Evolutionary conservation across 2,888 invertebrate genomes (phyloP).

Genomic region (Lepetodrilus schrolli): DNA sequence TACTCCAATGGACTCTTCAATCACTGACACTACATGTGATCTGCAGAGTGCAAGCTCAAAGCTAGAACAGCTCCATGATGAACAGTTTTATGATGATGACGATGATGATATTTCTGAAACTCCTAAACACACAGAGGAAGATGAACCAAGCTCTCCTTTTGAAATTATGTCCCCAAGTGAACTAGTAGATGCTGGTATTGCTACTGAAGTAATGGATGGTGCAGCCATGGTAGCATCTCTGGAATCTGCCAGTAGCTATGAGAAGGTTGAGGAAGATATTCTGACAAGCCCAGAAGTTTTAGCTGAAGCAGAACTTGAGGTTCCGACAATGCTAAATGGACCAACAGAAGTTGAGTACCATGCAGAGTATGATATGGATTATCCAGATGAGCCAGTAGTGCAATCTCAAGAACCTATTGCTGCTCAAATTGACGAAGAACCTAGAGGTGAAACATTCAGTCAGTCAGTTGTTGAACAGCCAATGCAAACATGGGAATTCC

Average conservation of each 20-base stretch:
- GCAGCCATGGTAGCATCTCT: conserved; percentile 31
- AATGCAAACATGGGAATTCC: neutral
- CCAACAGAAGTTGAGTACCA: conserved; percentile 78
- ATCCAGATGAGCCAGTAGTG: conserved; percentile 17
- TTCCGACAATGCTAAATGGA: conserved; percentile 73
- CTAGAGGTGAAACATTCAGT: conserved; percentile 22
- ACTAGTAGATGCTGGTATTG: conserved; percentile 39
- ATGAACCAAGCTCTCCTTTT: conserved; percentile 66
- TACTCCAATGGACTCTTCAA: conserved; percentile 57
- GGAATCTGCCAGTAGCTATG: conserved; percentile 38
- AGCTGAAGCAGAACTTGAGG: neutral
- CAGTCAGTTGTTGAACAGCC: conserved; percentile 22
- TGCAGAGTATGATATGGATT: conserved; percentile 73
- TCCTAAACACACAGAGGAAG: conserved; percentile 39
- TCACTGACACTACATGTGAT: conserved; percentile 47
- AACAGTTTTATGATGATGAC: conserved; percentile 46
- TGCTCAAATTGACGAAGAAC: conserved; percentile 22
- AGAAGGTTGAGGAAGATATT: conserved; percentile 27
- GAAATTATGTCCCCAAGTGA: conserved; percentile 69
- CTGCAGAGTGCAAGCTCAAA: conserved; percentile 57
- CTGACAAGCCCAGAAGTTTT: neutral
- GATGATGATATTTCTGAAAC: conserved; percentile 27
- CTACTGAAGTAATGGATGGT: conserved; percentile 19
- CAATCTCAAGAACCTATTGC: neutral
- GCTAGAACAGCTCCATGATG: conserved; percentile 53